A percentile compares a stretch with the other conserved stretches of the same genome.
These are phyloP conservation scores for Esox masquinongy DNA, from an alignment of 2,797 vertebrate genomes.

Conservation along the genomic window DNA sequence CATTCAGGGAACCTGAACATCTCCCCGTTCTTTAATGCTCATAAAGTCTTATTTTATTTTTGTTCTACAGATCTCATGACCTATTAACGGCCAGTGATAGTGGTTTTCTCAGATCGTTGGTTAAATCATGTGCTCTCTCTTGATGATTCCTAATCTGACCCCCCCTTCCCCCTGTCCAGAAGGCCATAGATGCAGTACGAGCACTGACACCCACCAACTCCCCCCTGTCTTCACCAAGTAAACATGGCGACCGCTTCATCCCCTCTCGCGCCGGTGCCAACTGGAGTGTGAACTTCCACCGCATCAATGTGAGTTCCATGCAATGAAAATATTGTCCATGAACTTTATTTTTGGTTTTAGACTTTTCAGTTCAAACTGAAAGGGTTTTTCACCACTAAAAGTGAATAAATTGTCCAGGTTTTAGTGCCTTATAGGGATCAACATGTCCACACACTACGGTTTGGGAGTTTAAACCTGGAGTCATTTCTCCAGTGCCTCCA, in stretches of 20 bases:
- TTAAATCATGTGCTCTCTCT: background rate
- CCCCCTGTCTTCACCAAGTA: conserved; percentile 95
- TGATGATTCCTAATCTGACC: background rate
- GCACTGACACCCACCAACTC: conserved; percentile 94
- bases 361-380: no score
- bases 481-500: no score
- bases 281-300: conserved; percentile 98
- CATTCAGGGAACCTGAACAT: no score
- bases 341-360: no score
- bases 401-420: no score
- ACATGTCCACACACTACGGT: no score
- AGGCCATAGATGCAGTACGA: conserved; percentile 86
- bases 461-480: no score
- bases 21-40: no score
- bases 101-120: background rate
- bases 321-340: background rate
- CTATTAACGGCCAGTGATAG: background rate
- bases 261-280: conserved; percentile 96
- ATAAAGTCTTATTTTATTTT: background rate
- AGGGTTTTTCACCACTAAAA: no score
- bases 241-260: conserved; percentile 96
- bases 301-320: conserved; percentile 88
- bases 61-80: background rate
- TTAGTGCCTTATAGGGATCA: no score
- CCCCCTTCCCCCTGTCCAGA: conserved; percentile 54